A percentile compares a stretch with the other conserved stretches of the same genome.
These are phyloP conservation scores for Vireo griseus DNA, from an alignment of 2,797 vertebrate genomes.

Conservation along the genomic window DNA sequence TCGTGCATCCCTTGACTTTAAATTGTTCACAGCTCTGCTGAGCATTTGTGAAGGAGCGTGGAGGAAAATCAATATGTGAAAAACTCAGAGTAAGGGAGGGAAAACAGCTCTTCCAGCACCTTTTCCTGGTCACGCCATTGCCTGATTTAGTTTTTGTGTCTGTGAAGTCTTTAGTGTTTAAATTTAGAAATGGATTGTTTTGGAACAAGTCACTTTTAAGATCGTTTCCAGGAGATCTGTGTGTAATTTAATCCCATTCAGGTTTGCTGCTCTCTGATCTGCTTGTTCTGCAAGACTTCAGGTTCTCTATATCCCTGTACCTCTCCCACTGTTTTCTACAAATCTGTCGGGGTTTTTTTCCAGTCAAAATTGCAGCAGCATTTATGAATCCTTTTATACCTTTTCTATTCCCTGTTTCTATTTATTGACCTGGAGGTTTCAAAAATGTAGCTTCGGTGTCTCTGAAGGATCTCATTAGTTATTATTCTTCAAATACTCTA, in stretches of 20 bases:
- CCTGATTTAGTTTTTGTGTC: neutral
- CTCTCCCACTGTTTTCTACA: neutral
- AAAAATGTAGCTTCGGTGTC: neutral
- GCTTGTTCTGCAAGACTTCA: neutral
- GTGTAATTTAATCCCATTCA: slow-evolving; percentile 23
- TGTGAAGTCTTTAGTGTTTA: slow-evolving; percentile 19
- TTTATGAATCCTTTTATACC: neutral
- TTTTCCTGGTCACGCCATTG: neutral
- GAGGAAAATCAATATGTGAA: slow-evolving; percentile 27
- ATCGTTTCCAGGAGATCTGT: slow-evolving; percentile 12
- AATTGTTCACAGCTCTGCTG: slow-evolving; percentile 17
- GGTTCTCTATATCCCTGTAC: neutral
- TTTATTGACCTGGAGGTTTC: neutral
- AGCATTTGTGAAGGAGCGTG: slow-evolving; percentile 4
- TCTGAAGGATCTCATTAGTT: neutral
- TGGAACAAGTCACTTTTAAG: slow-evolving; percentile 15
- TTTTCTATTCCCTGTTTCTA: neutral
- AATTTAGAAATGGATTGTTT: slow-evolving; percentile 37
- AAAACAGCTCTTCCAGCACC: neutral
- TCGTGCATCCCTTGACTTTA: slow-evolving; percentile 22
- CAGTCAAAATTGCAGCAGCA: neutral
- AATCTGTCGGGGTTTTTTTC: accelerated
- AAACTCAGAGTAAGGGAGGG: neutral
- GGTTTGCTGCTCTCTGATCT: neutral
- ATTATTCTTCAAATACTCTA: neutral